Percentiles rank a stretch among this genome's conserved stretches.
Conservation (phyloP, 2,888 invertebrate species). For the Busseola fusca region DNA sequence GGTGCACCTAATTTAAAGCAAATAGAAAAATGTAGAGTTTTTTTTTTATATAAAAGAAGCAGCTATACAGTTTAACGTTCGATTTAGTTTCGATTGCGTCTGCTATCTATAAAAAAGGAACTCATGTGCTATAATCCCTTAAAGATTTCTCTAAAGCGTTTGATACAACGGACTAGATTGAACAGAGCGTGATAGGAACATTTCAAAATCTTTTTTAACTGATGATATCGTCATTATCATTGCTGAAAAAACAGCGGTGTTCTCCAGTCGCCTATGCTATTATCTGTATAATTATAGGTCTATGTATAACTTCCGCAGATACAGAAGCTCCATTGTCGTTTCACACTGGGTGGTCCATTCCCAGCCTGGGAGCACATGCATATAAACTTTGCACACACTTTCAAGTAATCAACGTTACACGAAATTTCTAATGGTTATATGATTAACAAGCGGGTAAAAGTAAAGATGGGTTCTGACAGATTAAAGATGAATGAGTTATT, state of each 20-base stretch:
- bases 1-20: not conserved
- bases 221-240: not conserved
- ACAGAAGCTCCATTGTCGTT: conserved; percentile 22
- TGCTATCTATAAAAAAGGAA: not conserved
- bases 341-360: conserved; percentile 39
- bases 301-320: conserved; percentile 17
- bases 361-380: conserved; percentile 26
- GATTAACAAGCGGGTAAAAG: conserved; percentile 62
- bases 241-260: not conserved
- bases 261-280: not conserved
- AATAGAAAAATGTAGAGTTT: not conserved
- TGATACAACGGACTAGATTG: not conserved
- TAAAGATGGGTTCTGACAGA: conserved; percentile 58
- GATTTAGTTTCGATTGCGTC: not conserved
- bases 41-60: not conserved
- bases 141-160: conserved; percentile 20
- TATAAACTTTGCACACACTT: conserved; percentile 44
- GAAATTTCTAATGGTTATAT: conserved; percentile 63
- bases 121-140: accelerated
- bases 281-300: not conserved
- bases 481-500: conserved; percentile 73
- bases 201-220: not conserved
- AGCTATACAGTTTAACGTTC: not conserved
- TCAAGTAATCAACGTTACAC: conserved; percentile 57
- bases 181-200: not conserved